Evolutionary conservation across 2,113 vertebrate genomes (phyloP), one percentile per base, ranked within the genome.

Genomic region (Brachirus orientalis): DNA sequence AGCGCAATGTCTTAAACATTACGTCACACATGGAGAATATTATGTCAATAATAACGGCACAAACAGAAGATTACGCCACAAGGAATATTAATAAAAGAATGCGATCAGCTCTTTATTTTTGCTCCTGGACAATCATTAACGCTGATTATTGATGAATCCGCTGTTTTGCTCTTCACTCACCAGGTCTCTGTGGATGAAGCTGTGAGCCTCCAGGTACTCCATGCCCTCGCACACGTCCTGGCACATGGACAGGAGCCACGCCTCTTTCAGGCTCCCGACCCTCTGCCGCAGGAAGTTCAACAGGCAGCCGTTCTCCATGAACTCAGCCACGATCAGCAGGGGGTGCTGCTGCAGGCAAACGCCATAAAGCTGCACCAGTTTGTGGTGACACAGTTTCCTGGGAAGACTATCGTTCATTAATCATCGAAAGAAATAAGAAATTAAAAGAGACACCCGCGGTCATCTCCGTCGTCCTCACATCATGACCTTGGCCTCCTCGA

Each of bases 331-430:
- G 2, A 97, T 94, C 0, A 87, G 93, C 66, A 98, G 90, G 10
- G 95, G 94, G 28, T 79, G 92, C 75, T 87, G 90, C 17, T 76
- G 88, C 14, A 90, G 74, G n/a, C 95, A 96, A 3, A 97, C 94
- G 0, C 96, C 95, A 0, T 97, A 97, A 68, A 97, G 93, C 91
- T 96, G 94, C 10, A 97, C 95, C 50, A 98, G 85, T 50, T 93
- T 94, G 0, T 93, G 92, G 47, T 97, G 95, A 57, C 93, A 96
- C 18, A 98, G 80, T 57, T 86, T 92, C 94, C 96, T 98, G 69
- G 8, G 22, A 40, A 28, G 28, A 28, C 3, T 28, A 6, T 28
- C 28, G 28, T 28, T 28, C 6, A 2, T 28, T 28, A 4, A 38
- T 38, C 4, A 38, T 38, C 4, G 4, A 7, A 2, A n/a, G 6